phyloP scores from a whole-genome alignment of 2,797 vertebrate genomes.

The Crax fasciolata region DNA sequence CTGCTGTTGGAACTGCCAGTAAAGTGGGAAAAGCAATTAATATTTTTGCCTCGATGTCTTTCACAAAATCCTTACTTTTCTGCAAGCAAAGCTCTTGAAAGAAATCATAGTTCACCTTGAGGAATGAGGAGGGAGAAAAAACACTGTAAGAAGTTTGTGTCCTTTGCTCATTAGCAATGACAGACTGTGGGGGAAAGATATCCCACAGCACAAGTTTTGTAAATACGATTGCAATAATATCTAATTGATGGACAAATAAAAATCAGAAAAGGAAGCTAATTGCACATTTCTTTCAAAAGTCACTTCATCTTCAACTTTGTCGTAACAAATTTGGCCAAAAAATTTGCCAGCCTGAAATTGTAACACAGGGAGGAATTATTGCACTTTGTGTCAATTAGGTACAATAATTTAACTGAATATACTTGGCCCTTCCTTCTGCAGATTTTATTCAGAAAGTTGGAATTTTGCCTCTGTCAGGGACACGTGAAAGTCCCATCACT shows the following conservation, averaged over 20 bases:
- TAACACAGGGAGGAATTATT: not conserved
- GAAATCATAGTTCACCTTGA: conserved; percentile 68
- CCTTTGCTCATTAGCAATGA: conserved; percentile 54
- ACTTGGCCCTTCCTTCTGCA: not conserved
- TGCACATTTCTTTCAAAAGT: conserved; percentile 3
- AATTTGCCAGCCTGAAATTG: not conserved
- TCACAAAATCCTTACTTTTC: conserved; percentile 57
- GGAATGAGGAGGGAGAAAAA: conserved; percentile 44
- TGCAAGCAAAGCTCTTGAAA: conserved; percentile 67
- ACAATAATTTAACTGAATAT: not conserved
- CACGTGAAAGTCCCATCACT: not conserved
- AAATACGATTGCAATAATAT: conserved; percentile 40
- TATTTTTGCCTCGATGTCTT: conserved; percentile 56
- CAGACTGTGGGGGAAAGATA: not conserved
- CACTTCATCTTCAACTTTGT: not conserved
- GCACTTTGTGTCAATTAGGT: not conserved
- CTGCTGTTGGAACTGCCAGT: conserved; percentile 47
- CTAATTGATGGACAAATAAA: conserved; percentile 43
- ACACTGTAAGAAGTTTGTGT: not conserved
- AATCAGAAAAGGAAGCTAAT: conserved; percentile 22
- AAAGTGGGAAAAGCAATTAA: conserved; percentile 72
- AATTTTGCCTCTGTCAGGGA: not conserved
- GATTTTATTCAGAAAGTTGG: conserved; percentile 24
- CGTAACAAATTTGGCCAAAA: not conserved
- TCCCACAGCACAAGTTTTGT: conserved; percentile 18